Evolutionary conservation across 2,797 vertebrate species (phyloP).

Genomic region (Sebastes umbrosus): DNA sequence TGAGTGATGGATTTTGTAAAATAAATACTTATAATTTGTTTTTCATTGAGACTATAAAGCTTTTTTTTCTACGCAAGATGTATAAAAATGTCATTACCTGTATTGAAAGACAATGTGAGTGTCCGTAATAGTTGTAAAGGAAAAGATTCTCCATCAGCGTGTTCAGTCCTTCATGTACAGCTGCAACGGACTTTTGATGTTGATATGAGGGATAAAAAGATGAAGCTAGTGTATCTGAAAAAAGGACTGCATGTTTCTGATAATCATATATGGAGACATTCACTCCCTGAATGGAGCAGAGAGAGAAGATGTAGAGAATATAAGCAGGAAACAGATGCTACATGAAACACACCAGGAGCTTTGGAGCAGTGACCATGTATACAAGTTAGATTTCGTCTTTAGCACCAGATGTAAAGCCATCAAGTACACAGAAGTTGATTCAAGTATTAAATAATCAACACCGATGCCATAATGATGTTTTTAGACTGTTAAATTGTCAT

Average conservation of each 20-base stretch:
- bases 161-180: not conserved
- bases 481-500: not conserved
- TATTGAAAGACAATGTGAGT: not conserved
- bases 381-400: not conserved
- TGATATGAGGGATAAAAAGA: not conserved
- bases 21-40: constrained; percentile 31
- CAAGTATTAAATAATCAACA: not conserved
- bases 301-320: not conserved
- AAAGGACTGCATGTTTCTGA: constrained; percentile 1
- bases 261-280: not conserved
- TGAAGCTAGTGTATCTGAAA: not conserved
- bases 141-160: constrained; percentile 2
- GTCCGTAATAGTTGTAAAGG: not conserved
- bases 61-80: constrained; percentile 11
- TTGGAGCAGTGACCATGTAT: not conserved
- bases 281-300: not conserved
- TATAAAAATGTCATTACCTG: not conserved
- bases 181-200: not conserved
- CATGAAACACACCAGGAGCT: not conserved
- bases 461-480: not conserved
- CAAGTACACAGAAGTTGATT: not conserved
- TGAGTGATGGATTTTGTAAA: constrained; percentile 33
- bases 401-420: not conserved
- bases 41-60: constrained; percentile 10
- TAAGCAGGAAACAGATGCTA: not conserved